These are phyloP conservation scores for Pachyramphus minor DNA, from an alignment of 2,113 vertebrate species.

Conservation along the genomic window DNA sequence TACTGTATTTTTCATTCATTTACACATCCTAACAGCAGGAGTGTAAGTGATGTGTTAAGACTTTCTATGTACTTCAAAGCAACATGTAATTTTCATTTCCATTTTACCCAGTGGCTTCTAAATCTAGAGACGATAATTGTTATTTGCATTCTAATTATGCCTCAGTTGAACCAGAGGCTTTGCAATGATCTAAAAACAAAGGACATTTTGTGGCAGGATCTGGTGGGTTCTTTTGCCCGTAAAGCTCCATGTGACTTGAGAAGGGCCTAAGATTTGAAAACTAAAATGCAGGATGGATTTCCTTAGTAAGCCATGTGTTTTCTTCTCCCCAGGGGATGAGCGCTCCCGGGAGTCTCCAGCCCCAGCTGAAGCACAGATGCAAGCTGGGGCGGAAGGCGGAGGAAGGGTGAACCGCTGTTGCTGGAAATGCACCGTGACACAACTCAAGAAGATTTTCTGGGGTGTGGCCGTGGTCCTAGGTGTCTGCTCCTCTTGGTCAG, in stretches of 20 bases:
- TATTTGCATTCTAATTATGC: constrained; percentile 9
- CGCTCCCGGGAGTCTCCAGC: constrained; percentile 81
- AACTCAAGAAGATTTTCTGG: constrained; percentile 84
- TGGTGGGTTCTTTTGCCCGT: neutral
- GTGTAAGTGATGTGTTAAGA: neutral
- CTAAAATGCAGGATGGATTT: neutral
- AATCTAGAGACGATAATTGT: constrained; percentile 49
- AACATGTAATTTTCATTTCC: constrained; percentile 48
- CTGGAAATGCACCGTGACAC: constrained; percentile 77
- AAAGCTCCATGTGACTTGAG: neutral
- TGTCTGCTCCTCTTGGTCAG: constrained; percentile 93
- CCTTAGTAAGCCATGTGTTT: neutral
- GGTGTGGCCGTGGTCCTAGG: constrained; percentile 87
- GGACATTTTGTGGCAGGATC: neutral
- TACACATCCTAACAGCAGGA: neutral
- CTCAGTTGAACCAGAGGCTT: neutral
- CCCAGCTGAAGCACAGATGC: constrained; percentile 78
- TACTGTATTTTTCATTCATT: neutral
- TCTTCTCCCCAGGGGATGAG: constrained; percentile 83
- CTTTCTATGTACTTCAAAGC: neutral
- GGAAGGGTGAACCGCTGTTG: constrained; percentile 74
- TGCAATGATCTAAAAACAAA: constrained; percentile 25
- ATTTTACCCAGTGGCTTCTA: constrained; percentile 14
- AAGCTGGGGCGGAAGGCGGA: constrained; percentile 68
- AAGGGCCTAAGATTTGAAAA: neutral